Conservation (phyloP, 2,113 vertebrate species). For the Glareola pratincola region DNA sequence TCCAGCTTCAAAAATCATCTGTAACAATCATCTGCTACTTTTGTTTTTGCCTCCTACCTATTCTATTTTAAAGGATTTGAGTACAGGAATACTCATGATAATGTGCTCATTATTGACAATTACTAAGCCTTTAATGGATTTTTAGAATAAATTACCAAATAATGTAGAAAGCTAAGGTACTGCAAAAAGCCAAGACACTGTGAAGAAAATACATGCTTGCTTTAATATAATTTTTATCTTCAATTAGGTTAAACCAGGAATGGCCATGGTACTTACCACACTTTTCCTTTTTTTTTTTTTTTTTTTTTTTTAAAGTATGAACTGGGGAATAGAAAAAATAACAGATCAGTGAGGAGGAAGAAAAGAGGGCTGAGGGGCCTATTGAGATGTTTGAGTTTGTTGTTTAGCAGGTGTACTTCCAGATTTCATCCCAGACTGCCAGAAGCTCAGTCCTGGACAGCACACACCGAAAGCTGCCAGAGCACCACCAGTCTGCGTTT, state of each 20-base stretch:
- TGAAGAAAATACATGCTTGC: not conserved
- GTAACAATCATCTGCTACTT: not conserved
- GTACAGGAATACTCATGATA: not conserved
- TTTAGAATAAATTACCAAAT: not conserved
- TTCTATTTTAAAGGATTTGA: not conserved
- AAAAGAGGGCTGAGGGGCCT: accelerated
- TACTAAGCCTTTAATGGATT: not conserved
- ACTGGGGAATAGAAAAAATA: not conserved
- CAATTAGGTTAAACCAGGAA: not conserved
- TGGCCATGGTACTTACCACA: not conserved
- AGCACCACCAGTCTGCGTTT: not conserved
- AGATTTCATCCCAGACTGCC: not conserved
- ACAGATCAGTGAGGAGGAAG: not conserved
- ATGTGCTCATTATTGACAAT: not conserved
- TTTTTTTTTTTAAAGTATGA: not conserved
- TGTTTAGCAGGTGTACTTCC: not conserved
- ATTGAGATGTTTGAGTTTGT: not conserved
- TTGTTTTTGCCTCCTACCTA: not conserved
- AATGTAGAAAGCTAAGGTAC: not conserved
- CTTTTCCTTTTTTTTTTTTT: not conserved
- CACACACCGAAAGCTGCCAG: not conserved
- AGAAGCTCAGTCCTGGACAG: not conserved
- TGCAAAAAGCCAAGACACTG: not conserved
- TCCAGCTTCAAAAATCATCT: not conserved
- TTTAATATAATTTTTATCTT: not conserved